phyloP scores from a whole-genome alignment of 2,113 vertebrate genomes.

The Pterocles orientalis region DNA sequence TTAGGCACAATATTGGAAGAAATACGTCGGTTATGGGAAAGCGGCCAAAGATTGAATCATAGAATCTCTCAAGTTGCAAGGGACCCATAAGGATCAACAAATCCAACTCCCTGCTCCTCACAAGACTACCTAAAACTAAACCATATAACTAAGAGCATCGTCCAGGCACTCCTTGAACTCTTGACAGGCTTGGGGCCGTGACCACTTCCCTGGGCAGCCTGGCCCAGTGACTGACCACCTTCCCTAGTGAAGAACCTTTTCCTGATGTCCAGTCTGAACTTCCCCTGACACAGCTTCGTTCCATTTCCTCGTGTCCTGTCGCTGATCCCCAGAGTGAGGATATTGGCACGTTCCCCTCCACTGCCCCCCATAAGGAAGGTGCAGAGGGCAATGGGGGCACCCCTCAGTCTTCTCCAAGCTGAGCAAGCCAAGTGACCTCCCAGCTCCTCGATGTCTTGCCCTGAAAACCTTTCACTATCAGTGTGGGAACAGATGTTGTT shows the following conservation, averaged over 20 bases:
- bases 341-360: neutral
- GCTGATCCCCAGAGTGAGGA: neutral
- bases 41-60: neutral
- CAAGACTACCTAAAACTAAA: neutral
- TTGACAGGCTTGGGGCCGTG: neutral
- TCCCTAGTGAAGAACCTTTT: neutral
- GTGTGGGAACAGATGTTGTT: neutral
- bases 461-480: neutral
- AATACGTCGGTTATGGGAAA: neutral
- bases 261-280: neutral
- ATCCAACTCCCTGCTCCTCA: neutral
- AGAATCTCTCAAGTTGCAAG: neutral
- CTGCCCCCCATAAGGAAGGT: no score
- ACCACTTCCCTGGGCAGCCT: neutral
- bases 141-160: neutral
- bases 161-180: neutral
- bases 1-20: neutral
- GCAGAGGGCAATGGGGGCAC: no score
- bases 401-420: no score
- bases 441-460: no score
- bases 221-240: neutral
- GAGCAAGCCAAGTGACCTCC: no score
- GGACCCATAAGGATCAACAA: neutral
- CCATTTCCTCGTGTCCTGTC: neutral
- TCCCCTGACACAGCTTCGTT: neutral